Base-by-base conservation (phyloP, 2,888 invertebrate species). In the Noctua pronuba region DNA sequence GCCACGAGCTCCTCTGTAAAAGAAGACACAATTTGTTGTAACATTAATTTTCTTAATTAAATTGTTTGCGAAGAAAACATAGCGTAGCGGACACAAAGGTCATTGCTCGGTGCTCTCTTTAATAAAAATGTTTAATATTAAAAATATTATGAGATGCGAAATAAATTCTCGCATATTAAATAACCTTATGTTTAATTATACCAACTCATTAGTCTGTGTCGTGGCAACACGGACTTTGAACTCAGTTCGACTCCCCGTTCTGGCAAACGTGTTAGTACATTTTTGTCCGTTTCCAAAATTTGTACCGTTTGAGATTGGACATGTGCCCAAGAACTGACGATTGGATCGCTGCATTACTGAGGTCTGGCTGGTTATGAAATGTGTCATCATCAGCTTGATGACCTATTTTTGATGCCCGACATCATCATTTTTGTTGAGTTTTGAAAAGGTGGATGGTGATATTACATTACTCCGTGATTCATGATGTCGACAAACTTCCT, bases 101-200 rank as follows among this genome's bases (percentile, higher is more conserved):
- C 72, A 41, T 41, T 75, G 68, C 44, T 55, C 80, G 35, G 28
- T 41, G n/a, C 31, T 79, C 75, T 58, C 68, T 65, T 62, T 62
- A 8, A 65, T 11, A 24, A 68, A 83, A 69, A 38, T 55, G 35
- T 55, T 35, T 49, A 55, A 73, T 58, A 79, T 79, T 84, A 44
- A 38, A 49, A 82, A 68, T 58, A 70, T 85, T 66, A 85, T 65
- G 66, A 71, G 64, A 70, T 73, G 31, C 70, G 44, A 44, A 64
- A 68, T 72, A 46, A 67, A 46, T 69, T 65, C 49, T 76, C 69
- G 70, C 24, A 66, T 75, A 68, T 65, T 83, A 73, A 75, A 67
- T 75, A 72, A 76, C 86, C 78, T 82, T 86, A 73, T 73, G 71
- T 79, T 83, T 84, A 86, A 84, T 84, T 83, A 86, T 83, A 75